Conservation (phyloP, 1,140 invertebrate genomes). For the Bombus waltoni region DNA sequence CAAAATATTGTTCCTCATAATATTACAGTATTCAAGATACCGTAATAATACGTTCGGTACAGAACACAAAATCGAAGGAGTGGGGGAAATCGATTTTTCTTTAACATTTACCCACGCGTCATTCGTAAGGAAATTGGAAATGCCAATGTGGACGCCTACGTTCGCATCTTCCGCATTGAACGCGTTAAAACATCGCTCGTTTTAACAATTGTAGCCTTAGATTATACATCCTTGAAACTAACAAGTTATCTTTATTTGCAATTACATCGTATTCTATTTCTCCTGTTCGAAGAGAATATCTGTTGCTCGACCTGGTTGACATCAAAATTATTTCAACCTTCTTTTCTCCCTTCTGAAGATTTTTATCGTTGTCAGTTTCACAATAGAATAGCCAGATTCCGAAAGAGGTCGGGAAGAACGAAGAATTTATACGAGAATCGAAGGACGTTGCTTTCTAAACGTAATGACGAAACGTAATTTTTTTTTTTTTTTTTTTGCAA, state of each 20-base stretch:
- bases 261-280: not conserved
- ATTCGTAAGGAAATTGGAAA: no score
- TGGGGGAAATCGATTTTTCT: no score
- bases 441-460: slow-evolving; percentile 57
- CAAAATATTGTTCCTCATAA: not conserved
- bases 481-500: not conserved
- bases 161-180: no score
- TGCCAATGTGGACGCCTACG: no score
- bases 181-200: no score
- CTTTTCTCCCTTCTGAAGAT: not conserved
- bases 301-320: not conserved
- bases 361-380: slow-evolving; percentile 6
- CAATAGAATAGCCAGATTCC: slow-evolving; percentile 33
- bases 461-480: slow-evolving; percentile 67
- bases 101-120: no score
- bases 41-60: no score
- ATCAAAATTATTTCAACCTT: not conserved
- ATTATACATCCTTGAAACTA: not conserved
- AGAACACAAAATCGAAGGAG: no score
- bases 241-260: not conserved
- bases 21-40: not conserved
- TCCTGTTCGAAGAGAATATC: not conserved
- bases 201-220: no score
- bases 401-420: slow-evolving; percentile 42
- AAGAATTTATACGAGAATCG: slow-evolving; percentile 55